phyloP scores from a whole-genome alignment of 2,888 invertebrate species.

The Tanaodytes sp. region DNA sequence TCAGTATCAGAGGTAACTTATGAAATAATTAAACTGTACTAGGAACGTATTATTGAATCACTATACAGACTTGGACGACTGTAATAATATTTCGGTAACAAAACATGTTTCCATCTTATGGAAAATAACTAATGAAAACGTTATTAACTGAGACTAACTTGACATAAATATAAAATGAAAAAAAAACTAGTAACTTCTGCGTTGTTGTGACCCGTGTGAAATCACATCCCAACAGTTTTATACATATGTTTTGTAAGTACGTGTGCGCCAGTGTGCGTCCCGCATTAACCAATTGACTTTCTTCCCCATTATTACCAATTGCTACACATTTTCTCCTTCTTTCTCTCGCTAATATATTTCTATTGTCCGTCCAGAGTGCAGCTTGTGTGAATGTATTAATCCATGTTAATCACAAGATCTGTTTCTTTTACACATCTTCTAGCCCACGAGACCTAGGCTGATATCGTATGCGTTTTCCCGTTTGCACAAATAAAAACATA shows the following conservation, averaged over 20 bases:
- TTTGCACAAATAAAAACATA: too few relatives aligned
- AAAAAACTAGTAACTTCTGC: conserved; percentile 71
- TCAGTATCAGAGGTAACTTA: conserved; percentile 55
- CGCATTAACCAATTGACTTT: conserved; percentile 62
- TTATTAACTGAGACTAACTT: conserved; percentile 28
- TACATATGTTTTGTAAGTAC: conserved; percentile 72
- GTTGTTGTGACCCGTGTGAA: conserved; percentile 89
- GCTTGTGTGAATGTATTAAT: conserved; percentile 69
- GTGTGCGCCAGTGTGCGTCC: conserved; percentile 72
- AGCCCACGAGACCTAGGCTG: too few relatives aligned
- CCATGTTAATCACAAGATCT: conserved; percentile 55
- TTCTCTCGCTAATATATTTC: conserved; percentile 57
- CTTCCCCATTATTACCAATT: conserved; percentile 57
- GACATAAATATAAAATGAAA: too few relatives aligned
- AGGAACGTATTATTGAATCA: conserved; percentile 2
- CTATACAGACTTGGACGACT: conserved; percentile 26
- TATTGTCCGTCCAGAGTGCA: conserved; percentile 69
- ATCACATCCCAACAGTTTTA: conserved; percentile 75
- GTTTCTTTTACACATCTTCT: too few relatives aligned
- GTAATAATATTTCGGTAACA: conserved; percentile 10
- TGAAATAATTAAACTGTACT: conserved; percentile 7
- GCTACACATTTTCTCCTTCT: conserved; percentile 60
- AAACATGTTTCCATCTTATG: conserved; percentile 15
- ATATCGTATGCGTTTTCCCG: too few relatives aligned
- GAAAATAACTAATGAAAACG: too few relatives aligned